Conservation (phyloP, 2,797 vertebrate genomes). For the Helicolenus hilgendorfi region DNA sequence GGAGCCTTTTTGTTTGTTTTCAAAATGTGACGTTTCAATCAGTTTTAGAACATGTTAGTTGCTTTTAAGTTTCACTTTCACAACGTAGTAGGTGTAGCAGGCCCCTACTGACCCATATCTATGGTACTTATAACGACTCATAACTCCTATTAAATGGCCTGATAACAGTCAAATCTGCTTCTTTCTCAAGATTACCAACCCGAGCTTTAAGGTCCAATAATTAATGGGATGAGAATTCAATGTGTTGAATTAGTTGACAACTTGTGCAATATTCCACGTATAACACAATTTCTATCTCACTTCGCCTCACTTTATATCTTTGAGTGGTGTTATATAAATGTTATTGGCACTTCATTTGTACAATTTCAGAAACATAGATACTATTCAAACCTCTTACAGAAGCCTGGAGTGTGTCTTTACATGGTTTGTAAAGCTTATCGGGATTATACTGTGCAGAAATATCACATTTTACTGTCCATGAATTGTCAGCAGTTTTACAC, state of each 20-base stretch:
- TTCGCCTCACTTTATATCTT: neutral
- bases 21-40: no score
- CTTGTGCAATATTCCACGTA: neutral
- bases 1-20: no score
- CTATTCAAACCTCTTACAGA: neutral
- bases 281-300: neutral
- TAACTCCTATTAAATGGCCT: no score
- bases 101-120: no score
- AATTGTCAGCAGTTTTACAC: neutral
- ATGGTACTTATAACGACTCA: no score
- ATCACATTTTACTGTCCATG: neutral
- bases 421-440: neutral
- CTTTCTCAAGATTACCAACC: no score
- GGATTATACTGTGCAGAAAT: neutral
- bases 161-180: no score
- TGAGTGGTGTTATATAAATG: neutral
- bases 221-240: neutral
- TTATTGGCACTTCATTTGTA: neutral
- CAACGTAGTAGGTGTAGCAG: fast-evolving
- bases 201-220: neutral
- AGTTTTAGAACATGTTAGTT: no score
- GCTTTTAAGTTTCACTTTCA: no score
- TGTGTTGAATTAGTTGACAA: neutral
- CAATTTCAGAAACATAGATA: neutral
- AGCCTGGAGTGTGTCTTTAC: neutral